phyloP scores from a whole-genome alignment of 2,797 vertebrate genomes.

The Ficedula albicollis region DNA sequence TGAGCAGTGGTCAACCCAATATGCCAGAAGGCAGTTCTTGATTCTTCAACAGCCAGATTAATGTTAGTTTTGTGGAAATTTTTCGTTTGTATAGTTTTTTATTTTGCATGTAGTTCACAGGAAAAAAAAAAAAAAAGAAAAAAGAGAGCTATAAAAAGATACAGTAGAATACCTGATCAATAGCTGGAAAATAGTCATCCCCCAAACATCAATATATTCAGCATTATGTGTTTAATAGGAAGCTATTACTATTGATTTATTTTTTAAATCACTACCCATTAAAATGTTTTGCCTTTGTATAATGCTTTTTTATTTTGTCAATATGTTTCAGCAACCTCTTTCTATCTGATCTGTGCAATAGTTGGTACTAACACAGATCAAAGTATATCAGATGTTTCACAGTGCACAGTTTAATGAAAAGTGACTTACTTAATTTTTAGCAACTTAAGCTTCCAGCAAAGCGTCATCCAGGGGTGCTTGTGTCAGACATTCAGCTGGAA shows the following conservation, averaged over 20 bases:
- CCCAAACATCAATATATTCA: rapidly evolving
- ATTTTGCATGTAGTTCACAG: neutral
- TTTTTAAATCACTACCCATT: neutral
- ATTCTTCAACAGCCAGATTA: neutral
- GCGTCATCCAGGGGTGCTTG: neutral
- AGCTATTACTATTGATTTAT: neutral
- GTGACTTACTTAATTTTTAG: conserved; percentile 4
- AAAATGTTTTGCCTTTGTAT: neutral
- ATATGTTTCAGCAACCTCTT: neutral
- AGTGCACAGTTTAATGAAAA: neutral
- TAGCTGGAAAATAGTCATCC: neutral
- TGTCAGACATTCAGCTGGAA: neutral
- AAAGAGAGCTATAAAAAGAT: neutral
- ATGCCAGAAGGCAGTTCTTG: neutral
- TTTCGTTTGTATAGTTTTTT: neutral
- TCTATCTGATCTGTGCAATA: neutral
- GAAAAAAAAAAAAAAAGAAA: neutral
- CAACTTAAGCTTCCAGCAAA: neutral
- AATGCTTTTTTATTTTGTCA: neutral
- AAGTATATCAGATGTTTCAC: neutral
- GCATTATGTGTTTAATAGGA: neutral
- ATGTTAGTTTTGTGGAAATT: neutral
- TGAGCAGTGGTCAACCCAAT: neutral
- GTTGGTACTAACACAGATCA: neutral
- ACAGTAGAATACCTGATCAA: neutral